Base-by-base conservation (phyloP, 2,888 invertebrate species). In the Microplitis deprimator region DNA sequence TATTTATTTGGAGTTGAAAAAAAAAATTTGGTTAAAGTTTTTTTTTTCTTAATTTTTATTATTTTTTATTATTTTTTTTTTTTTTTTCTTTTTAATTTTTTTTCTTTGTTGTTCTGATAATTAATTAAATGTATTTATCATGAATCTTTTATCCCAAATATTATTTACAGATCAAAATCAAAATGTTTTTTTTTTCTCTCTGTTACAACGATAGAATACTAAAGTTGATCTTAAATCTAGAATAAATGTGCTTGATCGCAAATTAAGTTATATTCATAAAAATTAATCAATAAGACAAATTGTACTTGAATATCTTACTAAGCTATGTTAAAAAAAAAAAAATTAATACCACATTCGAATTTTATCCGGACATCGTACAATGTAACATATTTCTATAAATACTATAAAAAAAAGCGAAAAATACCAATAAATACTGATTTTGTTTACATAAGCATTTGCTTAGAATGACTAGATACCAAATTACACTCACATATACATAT, bases 11-110 rank as follows among this genome's bases (percentile, higher is more conserved):
- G 60, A 62, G 40, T 17, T 69, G 68, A 77, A 75, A 73, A 79
- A 78, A 73, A 29, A 29, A 4, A 29, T 29, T 29, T 29, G 29
- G 29, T 29, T 29, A 29, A 29, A 29, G 29, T 29, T 29, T 81
- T 79, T 73, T 70, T 75, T 73, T 38, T 64, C 61, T 62, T 64
- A 40, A 60, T 74, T 69, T 61, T 60, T 13, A 73, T 64, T 70
- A 70, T 77, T 68, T 71, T 75, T 75, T 69, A 61, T 72, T 62
- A 64, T 73, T 60, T 60, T 39, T 75, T 81, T 79, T 73, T 70
- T 75, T 73, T 38, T 64, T 64, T 62, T 64, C 20, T 61, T 74
- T 69, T 39, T 60, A 8, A 70, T 59, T 70, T 74, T 77, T 68
- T 71, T 75, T 75, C 65, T 61, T 72, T 62, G 62, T 73, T 60